Evolutionary conservation across 2,888 invertebrate genomes (phyloP), one percentile per base, ranked within the genome.

Genomic region (Noctua janthina): DNA sequence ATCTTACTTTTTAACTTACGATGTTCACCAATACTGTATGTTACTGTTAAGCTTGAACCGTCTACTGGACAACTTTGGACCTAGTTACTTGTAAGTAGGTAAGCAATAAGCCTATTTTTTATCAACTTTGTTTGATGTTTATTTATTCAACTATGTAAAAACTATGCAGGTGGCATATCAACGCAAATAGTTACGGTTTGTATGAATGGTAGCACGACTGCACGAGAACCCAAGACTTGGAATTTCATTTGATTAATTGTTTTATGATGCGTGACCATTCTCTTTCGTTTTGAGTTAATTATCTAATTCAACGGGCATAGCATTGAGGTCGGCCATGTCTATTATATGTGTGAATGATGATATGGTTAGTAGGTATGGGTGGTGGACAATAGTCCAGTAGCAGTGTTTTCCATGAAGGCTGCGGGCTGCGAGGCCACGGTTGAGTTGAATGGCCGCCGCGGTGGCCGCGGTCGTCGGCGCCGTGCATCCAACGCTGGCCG

Each of bases 381-480:
- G 76, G 73, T 83, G 75, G 81, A 79, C 78, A 78, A 83, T 81
- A 79, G 84, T 84, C 76, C 78, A 81, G 71, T 68, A 80, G 81
- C 76, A 82, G 78, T 86, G 82, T 85, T 87, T 82, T 88, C 86
- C 83, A 83, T 88, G 91, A 91, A 91, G 92, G 90, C 81, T 89
- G 90, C 89, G 85, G 88, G 88, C 86, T 85, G 91, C 92, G 93
- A 92, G 93, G 93, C 94, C 93, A 92, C 92, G 92, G 89, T 86
- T 88, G 96, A 94, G 96, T 96, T 96, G 96, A 96, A 96, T 94
- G 96, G 91, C 96, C 96, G 94, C 92, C 90, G 92, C 92, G 83
- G 89, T 88, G 87, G 87, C 90, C 87, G 90, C 90, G 91, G 93
- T 91, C 93, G 93, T 90, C 92, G 93, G 90, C 93, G 92, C 92